These are phyloP conservation scores for Notodromas monacha DNA, from an alignment of 2,888 invertebrate species.

Conservation along the genomic window DNA sequence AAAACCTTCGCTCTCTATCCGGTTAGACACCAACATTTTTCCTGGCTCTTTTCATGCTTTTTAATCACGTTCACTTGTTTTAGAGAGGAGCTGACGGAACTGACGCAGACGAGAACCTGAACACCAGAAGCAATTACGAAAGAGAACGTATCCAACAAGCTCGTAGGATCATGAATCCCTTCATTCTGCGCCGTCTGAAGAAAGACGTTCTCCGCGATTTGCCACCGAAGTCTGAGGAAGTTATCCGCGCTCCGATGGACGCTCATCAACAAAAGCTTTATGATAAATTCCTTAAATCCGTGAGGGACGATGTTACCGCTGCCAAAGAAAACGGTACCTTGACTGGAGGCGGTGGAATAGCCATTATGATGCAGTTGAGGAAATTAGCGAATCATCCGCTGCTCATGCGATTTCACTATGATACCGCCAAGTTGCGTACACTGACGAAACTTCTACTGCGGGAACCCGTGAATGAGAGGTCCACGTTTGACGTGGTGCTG, in stretches of 20 bases:
- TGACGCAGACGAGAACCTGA: slow-evolving; percentile 21
- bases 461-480: no score
- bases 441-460: no score
- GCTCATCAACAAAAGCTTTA: slow-evolving; percentile 39
- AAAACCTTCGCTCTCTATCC: slow-evolving; percentile 10
- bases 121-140: slow-evolving; percentile 34
- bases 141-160: slow-evolving; percentile 63
- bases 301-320: slow-evolving; percentile 1
- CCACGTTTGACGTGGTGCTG: no score
- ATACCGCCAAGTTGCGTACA: slow-evolving; percentile 23
- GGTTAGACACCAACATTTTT: slow-evolving; percentile 21
- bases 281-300: no score
- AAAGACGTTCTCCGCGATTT: slow-evolving; percentile 49
- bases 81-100: slow-evolving; percentile 7
- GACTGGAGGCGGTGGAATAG: slow-evolving; percentile 13
- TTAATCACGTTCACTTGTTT: background rate
- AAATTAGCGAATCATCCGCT: slow-evolving; percentile 80
- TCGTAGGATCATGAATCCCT: slow-evolving; percentile 81
- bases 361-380: slow-evolving; percentile 70
- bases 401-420: slow-evolving; percentile 32
- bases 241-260: slow-evolving; percentile 31
- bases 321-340: slow-evolving; percentile 8
- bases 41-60: background rate
- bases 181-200: slow-evolving; percentile 58
- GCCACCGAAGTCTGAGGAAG: slow-evolving; percentile 41